phyloP scores from a whole-genome alignment of 2,113 vertebrate species.

The Meriones unguiculatus region DNA sequence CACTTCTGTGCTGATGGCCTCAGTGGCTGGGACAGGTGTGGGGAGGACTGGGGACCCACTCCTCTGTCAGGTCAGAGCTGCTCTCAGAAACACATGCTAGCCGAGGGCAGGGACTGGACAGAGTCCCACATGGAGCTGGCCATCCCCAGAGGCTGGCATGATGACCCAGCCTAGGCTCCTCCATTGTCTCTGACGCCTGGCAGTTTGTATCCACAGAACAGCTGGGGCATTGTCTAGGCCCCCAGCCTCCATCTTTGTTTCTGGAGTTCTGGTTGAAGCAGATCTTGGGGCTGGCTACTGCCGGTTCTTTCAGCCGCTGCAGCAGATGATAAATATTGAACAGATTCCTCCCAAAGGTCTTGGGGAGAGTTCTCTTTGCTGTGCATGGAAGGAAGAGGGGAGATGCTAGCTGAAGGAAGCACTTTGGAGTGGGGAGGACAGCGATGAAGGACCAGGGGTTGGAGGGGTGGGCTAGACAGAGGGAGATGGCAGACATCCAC shows the following conservation, averaged over 20 bases:
- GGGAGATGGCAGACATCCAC: conserved; percentile 21
- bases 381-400: background rate
- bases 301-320: conserved; percentile 67
- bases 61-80: background rate
- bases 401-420: conserved; percentile 6
- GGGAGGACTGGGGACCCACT: background rate
- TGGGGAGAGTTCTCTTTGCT: conserved; percentile 74
- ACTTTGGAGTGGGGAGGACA: background rate
- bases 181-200: background rate
- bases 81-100: background rate
- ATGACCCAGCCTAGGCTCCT: background rate
- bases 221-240: background rate
- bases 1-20: background rate
- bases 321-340: conserved; percentile 83
- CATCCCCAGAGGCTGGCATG: background rate
- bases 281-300: conserved; percentile 61
- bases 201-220: background rate
- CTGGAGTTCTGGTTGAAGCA: conserved; percentile 62
- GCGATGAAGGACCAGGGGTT: background rate
- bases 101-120: background rate
- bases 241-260: conserved; percentile 42
- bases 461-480: background rate
- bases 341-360: conserved; percentile 77
- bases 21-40: background rate
- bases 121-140: background rate